Evolutionary conservation across 2,888 invertebrate genomes (phyloP), one percentile per base, ranked within the genome.

Genomic region (Psococerastis gibbosa): DNA sequence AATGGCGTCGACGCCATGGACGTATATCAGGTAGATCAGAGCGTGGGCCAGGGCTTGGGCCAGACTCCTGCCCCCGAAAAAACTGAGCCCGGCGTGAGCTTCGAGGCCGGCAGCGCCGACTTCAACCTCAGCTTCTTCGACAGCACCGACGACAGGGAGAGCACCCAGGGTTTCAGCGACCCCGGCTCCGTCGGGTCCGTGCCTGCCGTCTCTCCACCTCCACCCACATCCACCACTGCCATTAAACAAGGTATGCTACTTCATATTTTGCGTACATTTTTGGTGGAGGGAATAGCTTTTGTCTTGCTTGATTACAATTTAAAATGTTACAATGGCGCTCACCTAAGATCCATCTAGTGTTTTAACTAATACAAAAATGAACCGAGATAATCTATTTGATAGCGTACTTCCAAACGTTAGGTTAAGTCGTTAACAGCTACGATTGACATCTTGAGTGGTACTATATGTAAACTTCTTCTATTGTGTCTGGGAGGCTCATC

Each of bases 101-200:
- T 80, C 63, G 79, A 78, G 61, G 75, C 78, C 53, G 75, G 73
- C 57, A 9, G 8, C 6, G 71, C 77, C 51, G 79, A 81, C 61
- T 83, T 83, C 62, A 78, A 81, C 62, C 68, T 83, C 57, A 73
- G 78, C 61, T 83, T 82, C 66, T 82, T 81, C 67, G 80, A 83
- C 61, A 65, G 64, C 49, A 68, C 71, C 48, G 78, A 77, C 55
- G 74, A 74, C 55, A 16, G 22, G 46, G 72, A 71, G 54, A 73
- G 69, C 52, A 71, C 73, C 5, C 73, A 74, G 56, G 74, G 73
- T 41, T 76, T 73, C 60, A 74, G 75, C 60, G 72, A 73, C 58
- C 69, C 73, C 31, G 74, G 73, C 27, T 75, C 75, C 43, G 70
- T 75, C 44, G 75, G 73, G 46, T 70, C 51, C 22, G 48, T 49